Base-by-base conservation (phyloP, 1,140 invertebrate genomes). In the Rhopalosiphum maidis region DNA sequence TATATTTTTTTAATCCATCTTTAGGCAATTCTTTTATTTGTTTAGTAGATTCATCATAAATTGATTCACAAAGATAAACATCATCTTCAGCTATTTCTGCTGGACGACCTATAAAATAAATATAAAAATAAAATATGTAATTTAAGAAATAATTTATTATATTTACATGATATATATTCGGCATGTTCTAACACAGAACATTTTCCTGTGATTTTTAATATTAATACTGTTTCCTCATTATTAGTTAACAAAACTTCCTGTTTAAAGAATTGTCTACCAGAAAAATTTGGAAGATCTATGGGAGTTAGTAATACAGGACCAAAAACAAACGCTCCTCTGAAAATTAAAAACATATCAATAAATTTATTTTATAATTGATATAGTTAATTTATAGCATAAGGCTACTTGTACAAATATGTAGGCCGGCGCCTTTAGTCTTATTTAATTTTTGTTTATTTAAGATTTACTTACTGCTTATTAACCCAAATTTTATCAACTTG, bases 401-500 rank as follows among this genome's bases (percentile, higher is more conserved):
- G 4, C 11, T n/a, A 25, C 30, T 15, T n/a, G 22, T 9, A 86
- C 41, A 11, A 43, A 43, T 9, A 86, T 15, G 25, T 46, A 86
- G 43, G 25, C 11, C 37, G 37, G 37, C 37, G 37, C 37, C 5
- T 30, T 30, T 18, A 8, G 22, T 43, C 2, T 85, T 43, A 25
- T 43, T 30, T 43, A 43, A 86, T 4, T 9, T 46, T 4, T 86
- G 1, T 43, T 30, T 8, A 86, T 46, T 23, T 4, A 43, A 5
- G 1, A 60, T n/a, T 77, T 68, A 91, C 85, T 41, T 88, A 98
- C 97, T 97, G 97, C 95, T 97, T 97, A 87, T 98, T 98, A 94
- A 97, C 97, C 98, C 98, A 99, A 94, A 99, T 98, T 94, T 97
- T 97, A 95, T 99, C 98, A 94, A 99, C 97, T 95, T 99, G 97